A percentile compares a stretch with the other conserved stretches of the same genome.
phyloP scores from a whole-genome alignment of 2,113 vertebrate species.

The Epinephelus cyanopodus region DNA sequence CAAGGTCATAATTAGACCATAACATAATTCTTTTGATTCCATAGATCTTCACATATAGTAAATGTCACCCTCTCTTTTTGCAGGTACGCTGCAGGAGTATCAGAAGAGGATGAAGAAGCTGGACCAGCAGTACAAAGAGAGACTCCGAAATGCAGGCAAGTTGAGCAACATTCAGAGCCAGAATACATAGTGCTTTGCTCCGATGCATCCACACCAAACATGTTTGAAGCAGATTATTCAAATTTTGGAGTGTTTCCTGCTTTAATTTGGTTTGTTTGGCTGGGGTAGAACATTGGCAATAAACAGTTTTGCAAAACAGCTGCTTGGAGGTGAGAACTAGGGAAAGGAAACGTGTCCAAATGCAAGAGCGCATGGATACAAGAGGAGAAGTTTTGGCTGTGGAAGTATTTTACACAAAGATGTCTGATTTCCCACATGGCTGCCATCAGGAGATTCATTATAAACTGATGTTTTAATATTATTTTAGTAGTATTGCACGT shows the following conservation, averaged over 20 bases:
- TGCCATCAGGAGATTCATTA: not conserved
- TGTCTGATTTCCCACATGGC: not conserved
- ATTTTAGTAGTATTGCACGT: not conserved
- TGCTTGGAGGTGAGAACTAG: not conserved
- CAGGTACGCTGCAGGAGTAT: constrained; percentile 97
- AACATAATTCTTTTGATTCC: not conserved
- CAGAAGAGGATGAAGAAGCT: constrained; percentile 99
- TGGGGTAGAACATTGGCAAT: constrained; percentile 1
- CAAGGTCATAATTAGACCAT: not conserved
- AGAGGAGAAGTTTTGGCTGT: not conserved
- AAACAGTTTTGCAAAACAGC: not conserved
- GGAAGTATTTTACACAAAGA: not conserved
- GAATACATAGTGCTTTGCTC: not conserved
- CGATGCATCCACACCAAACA: not conserved
- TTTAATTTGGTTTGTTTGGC: constrained; percentile 13
- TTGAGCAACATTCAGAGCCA: not conserved
- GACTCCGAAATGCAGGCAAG: constrained; percentile 94
- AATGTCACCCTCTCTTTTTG: not conserved
- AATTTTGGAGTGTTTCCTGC: not conserved
- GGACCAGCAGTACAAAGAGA: constrained; percentile 98
- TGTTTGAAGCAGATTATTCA: not conserved
- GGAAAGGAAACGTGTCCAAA: not conserved
- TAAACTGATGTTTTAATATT: not conserved
- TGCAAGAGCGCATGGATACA: too few species aligned
- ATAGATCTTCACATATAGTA: not conserved